phyloP scores from a whole-genome alignment of 2,888 invertebrate genomes.

The Plagodis dolabraria region DNA sequence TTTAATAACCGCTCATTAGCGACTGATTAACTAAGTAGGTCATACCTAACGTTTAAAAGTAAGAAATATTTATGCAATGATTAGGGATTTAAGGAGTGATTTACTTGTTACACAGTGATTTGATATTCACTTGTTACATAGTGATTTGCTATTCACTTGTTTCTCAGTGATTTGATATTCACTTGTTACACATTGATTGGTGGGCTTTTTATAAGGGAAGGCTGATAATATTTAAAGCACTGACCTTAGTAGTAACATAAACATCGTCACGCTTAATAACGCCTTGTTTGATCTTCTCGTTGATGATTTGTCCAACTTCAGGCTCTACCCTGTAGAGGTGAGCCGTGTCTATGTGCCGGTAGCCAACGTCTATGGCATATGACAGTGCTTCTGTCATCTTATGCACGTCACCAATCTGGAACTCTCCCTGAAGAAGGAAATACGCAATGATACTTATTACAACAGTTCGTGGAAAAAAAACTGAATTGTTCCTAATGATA shows the following conservation, averaged over 20 bases:
- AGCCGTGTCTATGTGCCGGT: conserved; percentile 91
- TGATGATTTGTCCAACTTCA: conserved; percentile 87
- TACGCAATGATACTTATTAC: not conserved
- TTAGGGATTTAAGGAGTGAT: too few relatives aligned
- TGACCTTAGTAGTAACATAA: conserved; percentile 88
- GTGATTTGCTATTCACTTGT: too few relatives aligned
- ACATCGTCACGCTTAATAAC: conserved; percentile 88
- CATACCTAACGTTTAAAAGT: too few relatives aligned
- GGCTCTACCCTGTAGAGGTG: conserved; percentile 89
- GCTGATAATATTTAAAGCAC: not conserved
- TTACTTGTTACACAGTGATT: too few relatives aligned
- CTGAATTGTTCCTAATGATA: too few relatives aligned
- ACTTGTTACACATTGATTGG: too few relatives aligned
- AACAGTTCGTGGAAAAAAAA: not conserved
- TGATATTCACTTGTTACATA: too few relatives aligned
- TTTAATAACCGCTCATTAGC: too few relatives aligned
- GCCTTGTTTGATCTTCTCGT: conserved; percentile 86
- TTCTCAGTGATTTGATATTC: too few relatives aligned
- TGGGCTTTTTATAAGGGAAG: too few relatives aligned
- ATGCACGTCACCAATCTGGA: conserved; percentile 48
- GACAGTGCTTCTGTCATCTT: conserved; percentile 83
- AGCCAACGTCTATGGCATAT: conserved; percentile 90
- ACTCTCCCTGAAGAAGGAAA: conserved; percentile 45
- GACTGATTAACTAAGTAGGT: too few relatives aligned
- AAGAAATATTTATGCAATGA: too few relatives aligned